Evolutionary conservation across 2,888 invertebrate genomes (phyloP).

Genomic region (Torymus auratus): DNA sequence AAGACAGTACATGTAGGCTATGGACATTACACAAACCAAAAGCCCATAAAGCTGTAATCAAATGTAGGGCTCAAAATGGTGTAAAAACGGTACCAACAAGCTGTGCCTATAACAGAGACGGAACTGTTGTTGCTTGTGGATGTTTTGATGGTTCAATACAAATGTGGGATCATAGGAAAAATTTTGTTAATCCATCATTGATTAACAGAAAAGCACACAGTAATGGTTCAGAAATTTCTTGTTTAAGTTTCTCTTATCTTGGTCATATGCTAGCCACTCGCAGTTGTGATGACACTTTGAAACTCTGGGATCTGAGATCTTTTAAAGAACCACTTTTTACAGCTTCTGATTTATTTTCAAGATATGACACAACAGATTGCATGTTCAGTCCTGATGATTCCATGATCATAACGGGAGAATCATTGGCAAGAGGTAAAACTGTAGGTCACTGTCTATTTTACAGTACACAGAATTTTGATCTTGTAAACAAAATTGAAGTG

Average conservation of each 20-base stretch:
- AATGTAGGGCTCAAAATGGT: constrained; percentile 91
- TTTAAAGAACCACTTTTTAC: constrained; percentile 88
- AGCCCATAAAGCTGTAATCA: constrained; percentile 89
- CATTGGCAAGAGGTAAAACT: constrained; percentile 82
- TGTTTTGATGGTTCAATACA: constrained; percentile 97
- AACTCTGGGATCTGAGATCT: constrained; percentile 94
- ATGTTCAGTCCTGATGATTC: constrained; percentile 95
- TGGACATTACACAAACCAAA: constrained; percentile 92
- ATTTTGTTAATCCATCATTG: constrained; percentile 91
- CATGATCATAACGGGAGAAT: constrained; percentile 92
- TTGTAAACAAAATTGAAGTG: constrained; percentile 86
- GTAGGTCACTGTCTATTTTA: constrained; percentile 88
- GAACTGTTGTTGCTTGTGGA: constrained; percentile 91
- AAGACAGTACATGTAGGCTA: constrained; percentile 93
- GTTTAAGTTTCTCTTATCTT: constrained; percentile 92
- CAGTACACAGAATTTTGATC: constrained; percentile 86
- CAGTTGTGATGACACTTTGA: constrained; percentile 94
- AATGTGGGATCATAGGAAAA: constrained; percentile 96
- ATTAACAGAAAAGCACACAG: constrained; percentile 89
- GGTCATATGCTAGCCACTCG: constrained; percentile 88
- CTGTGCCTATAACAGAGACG: constrained; percentile 90
- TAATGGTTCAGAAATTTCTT: constrained; percentile 88
- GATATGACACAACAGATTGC: constrained; percentile 88
- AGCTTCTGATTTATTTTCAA: constrained; percentile 85
- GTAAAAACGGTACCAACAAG: constrained; percentile 90